These are phyloP conservation scores for Tychaedon coryphoeus DNA, from an alignment of 2,113 vertebrate genomes.

Conservation along the genomic window DNA sequence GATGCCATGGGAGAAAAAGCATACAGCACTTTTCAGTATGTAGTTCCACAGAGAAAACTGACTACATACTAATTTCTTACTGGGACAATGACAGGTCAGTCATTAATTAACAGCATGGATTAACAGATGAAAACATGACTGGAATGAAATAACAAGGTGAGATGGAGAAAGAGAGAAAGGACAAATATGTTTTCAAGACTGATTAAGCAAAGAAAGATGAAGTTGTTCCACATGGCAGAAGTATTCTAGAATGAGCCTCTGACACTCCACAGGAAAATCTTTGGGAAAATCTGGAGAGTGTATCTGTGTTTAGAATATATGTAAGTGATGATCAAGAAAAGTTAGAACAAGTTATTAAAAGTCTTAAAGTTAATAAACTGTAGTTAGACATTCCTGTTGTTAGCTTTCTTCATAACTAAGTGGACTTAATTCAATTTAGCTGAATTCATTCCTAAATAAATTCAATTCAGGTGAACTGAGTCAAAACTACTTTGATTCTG, in stretches of 20 bases:
- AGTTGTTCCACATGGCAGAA: background rate
- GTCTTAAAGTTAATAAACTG: background rate
- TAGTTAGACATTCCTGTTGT: background rate
- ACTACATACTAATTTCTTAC: background rate
- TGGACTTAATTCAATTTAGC: background rate
- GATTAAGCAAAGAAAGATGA: background rate
- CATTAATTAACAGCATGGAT: background rate
- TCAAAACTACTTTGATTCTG: background rate
- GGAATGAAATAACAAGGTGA: background rate
- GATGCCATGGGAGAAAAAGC: background rate
- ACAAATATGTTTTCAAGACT: background rate
- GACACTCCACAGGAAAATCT: background rate
- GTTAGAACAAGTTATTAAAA: background rate
- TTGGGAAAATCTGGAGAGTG: background rate
- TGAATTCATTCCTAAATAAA: background rate
- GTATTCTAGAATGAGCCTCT: background rate
- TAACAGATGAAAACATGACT: background rate
- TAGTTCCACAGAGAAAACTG: background rate
- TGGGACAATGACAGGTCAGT: background rate
- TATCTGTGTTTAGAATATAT: background rate
- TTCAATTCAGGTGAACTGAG: background rate
- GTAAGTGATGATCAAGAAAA: background rate
- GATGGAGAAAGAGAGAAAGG: background rate
- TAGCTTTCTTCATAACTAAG: background rate
- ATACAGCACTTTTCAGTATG: background rate